Evolutionary conservation across 2,797 vertebrate genomes (phyloP), one percentile per base, ranked within the genome.

Genomic region (Hyperoplus immaculatus): DNA sequence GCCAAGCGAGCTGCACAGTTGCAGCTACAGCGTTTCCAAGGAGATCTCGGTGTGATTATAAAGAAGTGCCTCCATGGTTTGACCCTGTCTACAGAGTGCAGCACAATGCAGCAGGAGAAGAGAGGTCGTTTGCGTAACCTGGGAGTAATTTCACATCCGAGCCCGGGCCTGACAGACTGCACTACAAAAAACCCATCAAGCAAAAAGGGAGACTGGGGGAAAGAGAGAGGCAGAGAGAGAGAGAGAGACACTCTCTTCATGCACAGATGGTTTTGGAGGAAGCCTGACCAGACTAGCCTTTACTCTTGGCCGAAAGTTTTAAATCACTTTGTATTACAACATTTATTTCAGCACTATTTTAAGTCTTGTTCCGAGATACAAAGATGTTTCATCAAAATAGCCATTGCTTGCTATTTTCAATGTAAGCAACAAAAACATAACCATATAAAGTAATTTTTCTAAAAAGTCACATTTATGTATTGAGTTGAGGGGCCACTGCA

Each of bases 11-110:
- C 84, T 88, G 82, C 89, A 86, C 73, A 66, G 74, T 80, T 82
- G 77, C 77, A 80, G 83, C 77, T 59, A 72, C 68, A 72, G 81
- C 14, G 87, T 94, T 73, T 89, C 93, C 92, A 91, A 82, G 92
- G 92, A 89, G 90, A 93, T 62, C 47, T 70, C 73, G 53, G 75
- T 59, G 71, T 18, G 76, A 73, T 72, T 62, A 45, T 47, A 86
- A 84, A 88, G 77, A 84, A 83, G 66, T 58, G 76, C 43, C 72
- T 66, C 67, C 53, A 16, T 77, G 76, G 78, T 87, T 81, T 46
- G 42, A 60, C 63, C 61, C 64, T 7, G 46, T 74, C 75, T 75
- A 75, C 75, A 80, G 82, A 74, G 53, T 75, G 72, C 85, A 78
- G 85, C 77, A 92, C 87, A 90, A 92, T 87, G 83, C 81, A 87